Evolutionary conservation across 2,113 vertebrate genomes (phyloP), one percentile per base, ranked within the genome.

Genomic region (Archocentrus centrarchus): DNA sequence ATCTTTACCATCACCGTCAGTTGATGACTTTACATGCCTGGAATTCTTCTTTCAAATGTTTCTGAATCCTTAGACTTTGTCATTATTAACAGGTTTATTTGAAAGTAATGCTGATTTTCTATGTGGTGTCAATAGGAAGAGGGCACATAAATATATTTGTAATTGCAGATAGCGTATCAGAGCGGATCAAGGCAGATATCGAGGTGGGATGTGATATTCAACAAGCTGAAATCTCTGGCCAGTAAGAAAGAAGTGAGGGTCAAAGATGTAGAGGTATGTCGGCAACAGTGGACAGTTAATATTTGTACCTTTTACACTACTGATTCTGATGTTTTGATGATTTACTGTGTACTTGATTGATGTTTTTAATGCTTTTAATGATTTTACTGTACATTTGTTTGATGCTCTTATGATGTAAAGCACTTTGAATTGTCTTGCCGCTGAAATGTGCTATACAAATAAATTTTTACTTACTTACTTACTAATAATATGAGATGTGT

Each of bases 181-280:
- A 9, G 8, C 2, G 11, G 10, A 27, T 4, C 1, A 3, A 0
- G 0, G 3, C 22, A 7, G 17, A 58, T 1, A 1, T 0, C 1
- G 2, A 87, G 90, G 18, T 96, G 95, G 95, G 3, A 63, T 0
- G 32, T 2, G 18, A 94, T 92, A 59, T 2, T 1, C 0, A 83
- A 88, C 18, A 66, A 87, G 0, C 79, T 96, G 41, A 1, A 1
- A 0, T 2, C 0, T 5, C 80, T 96, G 27, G 50, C 37, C 30
- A 44, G 20, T n/a, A 76, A 75, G 39, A 64, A 1, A 11, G 0
- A 39, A 1, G 50, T 7, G 1, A 85, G 50, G 3, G 86, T 83
- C 1, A 5, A 17, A 0, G 90, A 94, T 2, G 83, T 96, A 17
- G 15, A 80, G 93, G 95, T 95, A 79, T 3, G 41, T 80, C 27